Evolutionary conservation across 2,113 vertebrate species (phyloP).

Genomic region (Acinonyx jubatus): DNA sequence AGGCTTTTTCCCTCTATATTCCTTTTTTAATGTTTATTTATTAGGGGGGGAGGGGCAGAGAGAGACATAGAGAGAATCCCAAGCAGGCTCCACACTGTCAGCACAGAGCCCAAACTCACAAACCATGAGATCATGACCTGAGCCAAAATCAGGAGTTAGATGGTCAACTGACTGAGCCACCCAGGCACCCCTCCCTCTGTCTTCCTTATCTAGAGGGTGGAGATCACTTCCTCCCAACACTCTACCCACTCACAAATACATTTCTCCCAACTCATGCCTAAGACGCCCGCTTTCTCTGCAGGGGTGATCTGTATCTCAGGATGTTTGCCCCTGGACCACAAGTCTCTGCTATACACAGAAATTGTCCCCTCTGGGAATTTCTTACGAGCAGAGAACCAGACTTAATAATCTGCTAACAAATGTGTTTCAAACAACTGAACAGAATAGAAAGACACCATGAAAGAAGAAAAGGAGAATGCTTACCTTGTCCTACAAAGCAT

Average conservation of each 20-base stretch:
- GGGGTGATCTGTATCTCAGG: slow-evolving; percentile 15
- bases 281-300: background rate
- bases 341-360: slow-evolving; percentile 45
- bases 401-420: slow-evolving; percentile 57
- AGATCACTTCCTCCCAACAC: background rate
- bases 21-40: background rate
- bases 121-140: no score
- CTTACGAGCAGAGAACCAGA: slow-evolving; percentile 44
- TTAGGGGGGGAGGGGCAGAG: no score
- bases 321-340: slow-evolving; percentile 12
- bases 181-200: background rate
- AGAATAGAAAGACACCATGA: slow-evolving; percentile 32
- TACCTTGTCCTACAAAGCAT: slow-evolving; percentile 41
- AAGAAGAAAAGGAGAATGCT: background rate
- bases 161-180: no score
- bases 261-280: background rate
- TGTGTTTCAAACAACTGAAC: slow-evolving; percentile 56
- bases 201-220: background rate
- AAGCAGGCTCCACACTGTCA: no score
- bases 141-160: no score
- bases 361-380: slow-evolving; percentile 51
- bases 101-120: no score
- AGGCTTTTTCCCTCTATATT: background rate
- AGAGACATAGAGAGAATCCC: no score
- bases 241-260: background rate